phyloP scores from a whole-genome alignment of 1,140 invertebrate genomes.

The Odontomachus brunneus region DNA sequence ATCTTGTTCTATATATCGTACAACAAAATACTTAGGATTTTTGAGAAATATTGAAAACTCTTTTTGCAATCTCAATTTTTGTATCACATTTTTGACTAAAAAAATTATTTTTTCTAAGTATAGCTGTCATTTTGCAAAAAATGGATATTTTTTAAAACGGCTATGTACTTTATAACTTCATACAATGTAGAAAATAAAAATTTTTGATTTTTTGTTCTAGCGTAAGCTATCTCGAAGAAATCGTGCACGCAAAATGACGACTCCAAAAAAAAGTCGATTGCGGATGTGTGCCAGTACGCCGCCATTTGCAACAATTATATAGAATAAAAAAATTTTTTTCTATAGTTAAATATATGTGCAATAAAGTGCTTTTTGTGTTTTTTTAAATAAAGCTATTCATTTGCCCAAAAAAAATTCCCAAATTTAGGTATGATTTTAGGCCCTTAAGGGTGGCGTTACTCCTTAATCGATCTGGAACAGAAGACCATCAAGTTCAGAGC shows the following conservation, averaged over 20 bases:
- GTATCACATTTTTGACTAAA: neutral
- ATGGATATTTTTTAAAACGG: neutral
- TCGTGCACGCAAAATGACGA: neutral
- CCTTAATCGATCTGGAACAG: no score
- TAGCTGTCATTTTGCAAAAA: neutral
- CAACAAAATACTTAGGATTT: neutral
- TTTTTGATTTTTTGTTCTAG: conserved; percentile 5
- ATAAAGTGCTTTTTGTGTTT: neutral
- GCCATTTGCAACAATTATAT: neutral
- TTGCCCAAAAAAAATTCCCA: neutral
- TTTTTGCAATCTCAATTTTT: conserved; percentile 14
- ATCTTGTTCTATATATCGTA: conserved; percentile 6
- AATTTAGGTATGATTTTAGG: conserved; percentile 1
- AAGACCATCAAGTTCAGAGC: no score
- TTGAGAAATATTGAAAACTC: conserved; percentile 2
- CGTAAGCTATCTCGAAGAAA: neutral
- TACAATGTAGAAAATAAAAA: neutral
- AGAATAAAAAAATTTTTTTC: neutral
- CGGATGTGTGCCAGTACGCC: neutral
- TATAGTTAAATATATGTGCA: neutral
- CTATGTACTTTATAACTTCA: conserved; percentile 9
- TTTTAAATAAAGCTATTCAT: conserved; percentile 3
- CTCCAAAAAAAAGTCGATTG: conserved; percentile 2
- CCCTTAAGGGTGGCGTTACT: neutral
- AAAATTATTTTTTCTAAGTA: neutral